Evolutionary conservation across 2,113 vertebrate genomes (phyloP).

Genomic region (Formicarius rufipectus): DNA sequence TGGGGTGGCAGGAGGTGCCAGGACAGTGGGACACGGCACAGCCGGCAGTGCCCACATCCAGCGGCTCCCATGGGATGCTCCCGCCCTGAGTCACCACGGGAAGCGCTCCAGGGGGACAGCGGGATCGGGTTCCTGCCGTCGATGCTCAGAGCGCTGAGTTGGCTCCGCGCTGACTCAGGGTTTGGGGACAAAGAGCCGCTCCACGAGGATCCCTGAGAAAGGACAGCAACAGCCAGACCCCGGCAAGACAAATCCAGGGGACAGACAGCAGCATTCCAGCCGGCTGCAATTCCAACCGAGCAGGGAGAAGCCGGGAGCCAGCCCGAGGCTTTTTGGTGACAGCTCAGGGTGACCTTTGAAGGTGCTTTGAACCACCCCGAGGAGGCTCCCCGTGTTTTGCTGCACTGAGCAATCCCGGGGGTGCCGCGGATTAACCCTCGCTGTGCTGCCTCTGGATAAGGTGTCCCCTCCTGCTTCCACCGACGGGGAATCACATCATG

Average conservation of each 20-base stretch:
- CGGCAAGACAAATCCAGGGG: not conserved
- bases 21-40: not conserved
- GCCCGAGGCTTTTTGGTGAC: not conserved
- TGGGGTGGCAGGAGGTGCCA: not conserved
- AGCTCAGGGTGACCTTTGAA: slow-evolving; percentile 9
- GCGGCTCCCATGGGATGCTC: not conserved
- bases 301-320: not conserved
- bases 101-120: fast-evolving
- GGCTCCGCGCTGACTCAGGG: not conserved
- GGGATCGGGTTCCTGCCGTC: not conserved
- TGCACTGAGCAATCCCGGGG: not conserved
- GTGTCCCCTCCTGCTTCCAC: not conserved
- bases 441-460: fast-evolving
- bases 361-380: not conserved
- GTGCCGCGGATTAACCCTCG: not conserved
- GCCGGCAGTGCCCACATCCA: not conserved
- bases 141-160: no score
- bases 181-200: not conserved
- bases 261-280: not conserved
- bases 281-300: not conserved
- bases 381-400: not conserved
- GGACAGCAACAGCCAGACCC: no score
- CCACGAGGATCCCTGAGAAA: not conserved
- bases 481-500: not conserved
- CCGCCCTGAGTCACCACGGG: not conserved